These are phyloP conservation scores for Sphinx pinastri DNA, from an alignment of 2,888 invertebrate species.

Conservation along the genomic window DNA sequence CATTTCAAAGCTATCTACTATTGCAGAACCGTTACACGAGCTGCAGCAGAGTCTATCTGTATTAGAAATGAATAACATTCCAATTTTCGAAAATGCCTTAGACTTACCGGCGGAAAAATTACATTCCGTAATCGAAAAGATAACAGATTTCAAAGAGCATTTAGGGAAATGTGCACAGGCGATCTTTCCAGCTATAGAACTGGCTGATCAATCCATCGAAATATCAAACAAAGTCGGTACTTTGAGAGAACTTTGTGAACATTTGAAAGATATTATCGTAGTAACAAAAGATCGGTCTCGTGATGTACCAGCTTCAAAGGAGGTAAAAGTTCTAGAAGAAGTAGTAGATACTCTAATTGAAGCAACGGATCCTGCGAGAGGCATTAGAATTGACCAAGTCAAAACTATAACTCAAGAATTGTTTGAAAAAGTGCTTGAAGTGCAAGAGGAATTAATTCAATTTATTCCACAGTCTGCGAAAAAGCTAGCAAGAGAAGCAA, in stretches of 20 bases:
- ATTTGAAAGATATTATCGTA: slow-evolving; percentile 57
- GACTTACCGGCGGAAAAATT: slow-evolving; percentile 65
- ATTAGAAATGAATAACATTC: slow-evolving; percentile 68
- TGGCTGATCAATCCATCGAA: slow-evolving; percentile 61
- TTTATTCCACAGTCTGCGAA: slow-evolving; percentile 53
- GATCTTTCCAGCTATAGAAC: slow-evolving; percentile 62
- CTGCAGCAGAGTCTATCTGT: slow-evolving; percentile 66
- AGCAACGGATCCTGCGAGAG: slow-evolving; percentile 56
- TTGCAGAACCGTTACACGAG: slow-evolving; percentile 72
- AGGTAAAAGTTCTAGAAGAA: slow-evolving; percentile 50
- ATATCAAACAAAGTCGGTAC: slow-evolving; percentile 63
- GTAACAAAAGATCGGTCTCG: slow-evolving; percentile 32
- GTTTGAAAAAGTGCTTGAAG: slow-evolving; percentile 55
- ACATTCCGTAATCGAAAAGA: slow-evolving; percentile 60
- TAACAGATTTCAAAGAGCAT: slow-evolving; percentile 64
- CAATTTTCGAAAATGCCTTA: slow-evolving; percentile 68
- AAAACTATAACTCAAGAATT: slow-evolving; percentile 64
- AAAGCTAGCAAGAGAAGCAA: slow-evolving; percentile 58
- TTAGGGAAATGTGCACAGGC: slow-evolving; percentile 62
- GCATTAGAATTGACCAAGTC: slow-evolving; percentile 60
- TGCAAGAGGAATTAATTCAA: slow-evolving; percentile 67
- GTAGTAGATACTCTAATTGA: slow-evolving; percentile 57
- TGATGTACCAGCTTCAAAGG: slow-evolving; percentile 31
- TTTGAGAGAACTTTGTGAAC: slow-evolving; percentile 59
- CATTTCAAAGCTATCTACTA: slow-evolving; percentile 56